Base-by-base conservation (phyloP, 2,888 invertebrate species). In the Dryocosmus kuriphilus region DNA sequence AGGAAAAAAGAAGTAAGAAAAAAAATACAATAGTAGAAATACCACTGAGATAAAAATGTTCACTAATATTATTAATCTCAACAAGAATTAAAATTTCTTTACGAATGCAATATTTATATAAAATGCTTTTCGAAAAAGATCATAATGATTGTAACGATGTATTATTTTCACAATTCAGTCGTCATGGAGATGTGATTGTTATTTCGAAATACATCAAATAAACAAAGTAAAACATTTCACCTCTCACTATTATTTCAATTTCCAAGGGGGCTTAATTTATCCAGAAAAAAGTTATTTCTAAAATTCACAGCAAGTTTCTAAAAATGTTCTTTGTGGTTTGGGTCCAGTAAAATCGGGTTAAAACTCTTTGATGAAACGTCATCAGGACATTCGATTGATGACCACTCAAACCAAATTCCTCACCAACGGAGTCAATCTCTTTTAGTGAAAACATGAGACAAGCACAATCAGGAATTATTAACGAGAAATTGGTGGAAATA, bases 281-380 rank as follows among this genome's bases (percentile, higher is more conserved):
- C 22, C 7, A n/a, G 55, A 22, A 24, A 57, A 24, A 57, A 22
- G 24, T 6, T 51, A n/a, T 8, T 41, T 41, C 16, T 41, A 41
- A 16, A 41, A 14, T 3, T n/a, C n/a, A 51, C 2, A 51, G 0
- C n/a, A n/a, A n/a, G 24, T 24, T 57, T 51, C 51, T 9, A 80
- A 88, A 83, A 84, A 92, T 93, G 86, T 93, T 82, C 89, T 97
- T 9, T 97, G 97, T n/a, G n/a, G n/a, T 85, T 92, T 97, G 41
- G 97, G 97, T 0, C 96, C 97, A 0, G 94, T 94, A 80, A 95
- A 96, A 51, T 95, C 96, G 0, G 97, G 97, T 0, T 97, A 97
- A 93, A 96, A 96, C 0, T 94, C 96, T 35, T 91, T 97, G 27
- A 89, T 97, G 79, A 96, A 95, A 90, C 95, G 95, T 80, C 92